Evolutionary conservation across 2,888 invertebrate species (phyloP).

Genomic region (Phaonia tiefii): DNA sequence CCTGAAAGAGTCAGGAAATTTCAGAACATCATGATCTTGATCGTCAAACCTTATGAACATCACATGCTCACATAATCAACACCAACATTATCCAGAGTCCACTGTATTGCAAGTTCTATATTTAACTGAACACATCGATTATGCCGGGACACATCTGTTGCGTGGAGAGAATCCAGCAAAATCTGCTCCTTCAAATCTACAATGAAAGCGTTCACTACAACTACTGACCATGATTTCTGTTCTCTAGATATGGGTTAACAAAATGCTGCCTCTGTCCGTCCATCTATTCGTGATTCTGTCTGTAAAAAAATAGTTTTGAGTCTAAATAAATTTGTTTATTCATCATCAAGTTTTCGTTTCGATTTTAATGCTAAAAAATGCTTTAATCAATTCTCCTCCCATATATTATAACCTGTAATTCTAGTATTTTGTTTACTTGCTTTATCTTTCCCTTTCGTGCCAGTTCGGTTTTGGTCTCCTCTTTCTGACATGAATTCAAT

Average conservation of each 20-base stretch:
- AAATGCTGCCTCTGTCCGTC: constrained; percentile 31
- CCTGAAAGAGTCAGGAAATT: constrained; percentile 8
- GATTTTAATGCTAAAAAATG: constrained; percentile 39
- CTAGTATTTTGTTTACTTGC: no score
- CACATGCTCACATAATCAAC: not conserved
- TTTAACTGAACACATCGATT: constrained; percentile 1
- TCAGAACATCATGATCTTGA: not conserved
- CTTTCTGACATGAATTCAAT: constrained; percentile 47
- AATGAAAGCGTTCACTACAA: no score
- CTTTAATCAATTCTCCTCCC: constrained; percentile 28
- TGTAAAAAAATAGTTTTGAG: not conserved
- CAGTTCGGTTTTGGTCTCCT: not conserved
- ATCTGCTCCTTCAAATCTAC: no score
- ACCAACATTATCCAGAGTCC: not conserved
- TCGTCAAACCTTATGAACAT: not conserved
- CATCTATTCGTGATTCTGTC: constrained; percentile 23
- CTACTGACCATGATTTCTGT: constrained; percentile 63
- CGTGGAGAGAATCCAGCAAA: not conserved
- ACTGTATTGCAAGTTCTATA: constrained; percentile 9
- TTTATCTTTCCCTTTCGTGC: not conserved
- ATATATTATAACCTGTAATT: no score
- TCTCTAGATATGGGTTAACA: no score
- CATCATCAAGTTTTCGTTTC: constrained; percentile 31
- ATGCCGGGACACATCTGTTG: not conserved
- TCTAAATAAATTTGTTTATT: constrained; percentile 57